Percentiles rank a stretch among this genome's conserved stretches.
phyloP scores from a whole-genome alignment of 1,140 invertebrate genomes.

The Drosophila sproati region DNA sequence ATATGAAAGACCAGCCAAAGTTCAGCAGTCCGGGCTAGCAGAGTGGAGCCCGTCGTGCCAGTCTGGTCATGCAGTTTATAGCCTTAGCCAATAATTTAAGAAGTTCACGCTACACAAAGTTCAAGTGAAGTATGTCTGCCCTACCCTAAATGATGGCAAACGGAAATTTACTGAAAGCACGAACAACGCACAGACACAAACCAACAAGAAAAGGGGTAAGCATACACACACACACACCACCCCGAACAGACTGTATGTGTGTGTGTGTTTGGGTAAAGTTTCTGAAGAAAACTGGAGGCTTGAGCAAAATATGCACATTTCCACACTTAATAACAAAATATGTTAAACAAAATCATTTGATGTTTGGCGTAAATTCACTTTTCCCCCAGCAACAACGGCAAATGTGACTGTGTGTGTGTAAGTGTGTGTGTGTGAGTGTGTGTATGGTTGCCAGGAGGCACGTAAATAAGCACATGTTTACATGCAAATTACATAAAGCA shows the following conservation, averaged over 20 bases:
- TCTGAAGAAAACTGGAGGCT: slow-evolving; percentile 33
- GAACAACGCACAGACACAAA: slow-evolving; percentile 39
- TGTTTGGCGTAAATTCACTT: slow-evolving; percentile 68
- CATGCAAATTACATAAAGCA: slow-evolving; percentile 83
- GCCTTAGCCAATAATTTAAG: slow-evolving; percentile 76
- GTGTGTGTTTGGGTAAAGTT: slow-evolving; percentile 2
- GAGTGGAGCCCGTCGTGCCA: slow-evolving; percentile 2
- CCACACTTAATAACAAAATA: slow-evolving; percentile 84
- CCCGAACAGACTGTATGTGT: not conserved
- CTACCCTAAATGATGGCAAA: slow-evolving; percentile 74
- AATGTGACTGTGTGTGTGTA: slow-evolving; percentile 11
- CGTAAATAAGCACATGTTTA: slow-evolving; percentile 76
- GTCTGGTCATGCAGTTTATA: slow-evolving; percentile 58
- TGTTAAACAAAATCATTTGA: slow-evolving; percentile 84
- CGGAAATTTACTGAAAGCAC: slow-evolving; percentile 82
- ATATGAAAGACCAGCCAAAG: slow-evolving; percentile 12
- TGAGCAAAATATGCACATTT: slow-evolving; percentile 79
- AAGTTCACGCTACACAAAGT: slow-evolving; percentile 80
- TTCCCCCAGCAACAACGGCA: not conserved
- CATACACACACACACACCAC: slow-evolving; percentile 1
- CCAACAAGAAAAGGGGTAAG: slow-evolving; percentile 16
- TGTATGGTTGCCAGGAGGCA: slow-evolving; percentile 54
- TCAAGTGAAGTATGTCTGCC: slow-evolving; percentile 74
- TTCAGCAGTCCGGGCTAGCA: slow-evolving; percentile 27
- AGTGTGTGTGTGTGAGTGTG: slow-evolving; percentile 22